Percentiles rank a stretch among this genome's conserved stretches.
Evolutionary conservation across 2,888 invertebrate species (phyloP).

Genomic region (Eumacrocentrus americanus): DNA sequence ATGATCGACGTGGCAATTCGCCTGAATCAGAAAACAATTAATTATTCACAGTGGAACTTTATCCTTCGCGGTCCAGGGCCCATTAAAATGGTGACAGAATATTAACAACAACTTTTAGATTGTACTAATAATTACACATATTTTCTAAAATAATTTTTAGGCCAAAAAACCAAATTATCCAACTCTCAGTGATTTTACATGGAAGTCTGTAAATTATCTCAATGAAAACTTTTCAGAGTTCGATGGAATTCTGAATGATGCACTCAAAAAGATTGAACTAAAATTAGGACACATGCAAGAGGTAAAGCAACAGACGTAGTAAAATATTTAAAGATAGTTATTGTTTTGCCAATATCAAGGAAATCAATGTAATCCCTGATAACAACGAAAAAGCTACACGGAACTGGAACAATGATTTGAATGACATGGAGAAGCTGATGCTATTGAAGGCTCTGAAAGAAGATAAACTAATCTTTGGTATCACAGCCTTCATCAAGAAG

Average conservation of each 20-base stretch:
- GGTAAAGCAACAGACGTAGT: constrained; percentile 54
- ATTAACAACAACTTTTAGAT: no score
- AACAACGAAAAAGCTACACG: constrained; percentile 52
- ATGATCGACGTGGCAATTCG: constrained; percentile 80
- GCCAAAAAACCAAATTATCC: constrained; percentile 69
- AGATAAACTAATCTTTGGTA: constrained; percentile 81
- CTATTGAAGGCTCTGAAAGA: constrained; percentile 77
- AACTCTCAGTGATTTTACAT: constrained; percentile 71
- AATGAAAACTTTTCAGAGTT: constrained; percentile 67
- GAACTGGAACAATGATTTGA: constrained; percentile 71
- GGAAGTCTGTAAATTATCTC: constrained; percentile 73
- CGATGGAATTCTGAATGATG: constrained; percentile 64
- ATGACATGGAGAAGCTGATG: constrained; percentile 81
- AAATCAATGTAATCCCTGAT: constrained; percentile 65
- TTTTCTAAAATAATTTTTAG: constrained; percentile 35
- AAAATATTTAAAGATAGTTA: neutral
- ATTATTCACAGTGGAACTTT: constrained; percentile 75
- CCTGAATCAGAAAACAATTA: constrained; percentile 69
- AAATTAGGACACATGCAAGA: constrained; percentile 68
- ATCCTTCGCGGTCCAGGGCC: constrained; percentile 77
- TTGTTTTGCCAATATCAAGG: constrained; percentile 57
- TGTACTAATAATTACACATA: constrained; percentile 46
- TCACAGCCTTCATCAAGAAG: constrained; percentile 78
- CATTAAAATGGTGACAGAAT: constrained; percentile 63
- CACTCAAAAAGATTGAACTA: constrained; percentile 66